Evolutionary conservation across 35 echinoderm and acorn worm genomes (phyloP).

Genomic region (Diadema setosum): DNA sequence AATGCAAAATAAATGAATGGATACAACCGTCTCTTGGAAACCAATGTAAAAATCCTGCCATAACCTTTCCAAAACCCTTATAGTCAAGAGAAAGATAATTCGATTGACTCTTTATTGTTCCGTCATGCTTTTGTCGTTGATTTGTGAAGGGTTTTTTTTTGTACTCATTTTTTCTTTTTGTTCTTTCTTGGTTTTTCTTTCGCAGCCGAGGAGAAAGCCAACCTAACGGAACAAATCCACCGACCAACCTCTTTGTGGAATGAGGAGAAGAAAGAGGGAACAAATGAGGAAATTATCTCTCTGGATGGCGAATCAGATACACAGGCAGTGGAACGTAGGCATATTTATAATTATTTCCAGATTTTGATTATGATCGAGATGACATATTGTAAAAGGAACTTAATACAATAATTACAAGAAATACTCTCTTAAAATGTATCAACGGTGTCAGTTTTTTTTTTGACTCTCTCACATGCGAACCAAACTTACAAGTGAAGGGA

Average conservation of each 20-base stretch:
- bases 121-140: background rate
- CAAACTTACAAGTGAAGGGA: no score
- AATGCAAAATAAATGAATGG: background rate
- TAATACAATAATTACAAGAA: background rate
- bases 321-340: background rate
- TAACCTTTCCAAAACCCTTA: background rate
- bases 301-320: background rate
- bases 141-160: no score
- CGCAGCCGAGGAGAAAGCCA: background rate
- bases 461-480: no score
- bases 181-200: background rate
- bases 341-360: no score
- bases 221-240: background rate
- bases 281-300: background rate
- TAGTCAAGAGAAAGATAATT: background rate
- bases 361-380: no score
- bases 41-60: background rate
- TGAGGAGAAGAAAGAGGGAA: background rate
- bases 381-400: no score
- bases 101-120: background rate
- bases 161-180: no score
- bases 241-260: background rate
- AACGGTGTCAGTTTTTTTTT: no score
- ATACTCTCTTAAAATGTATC: background rate
- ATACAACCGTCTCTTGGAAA: no score